phyloP scores from a whole-genome alignment of 2,797 vertebrate species.

The Neopelma chrysocephalum region DNA sequence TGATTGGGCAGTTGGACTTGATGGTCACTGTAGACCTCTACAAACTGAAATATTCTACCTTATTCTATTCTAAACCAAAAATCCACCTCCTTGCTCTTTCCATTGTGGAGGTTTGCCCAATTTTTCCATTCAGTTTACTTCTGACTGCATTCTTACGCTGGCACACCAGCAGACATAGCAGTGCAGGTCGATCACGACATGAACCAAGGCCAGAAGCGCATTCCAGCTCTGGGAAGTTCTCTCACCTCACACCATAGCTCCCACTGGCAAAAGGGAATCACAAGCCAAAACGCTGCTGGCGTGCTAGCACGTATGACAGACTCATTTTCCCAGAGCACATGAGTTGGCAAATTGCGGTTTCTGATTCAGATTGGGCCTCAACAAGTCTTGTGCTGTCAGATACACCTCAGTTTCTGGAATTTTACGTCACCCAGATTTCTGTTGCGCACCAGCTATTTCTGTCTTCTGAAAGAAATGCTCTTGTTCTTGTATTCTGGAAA shows the following conservation, averaged over 20 bases:
- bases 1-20: not conserved
- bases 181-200: rapidly evolving
- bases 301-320: rapidly evolving
- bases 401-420: not conserved
- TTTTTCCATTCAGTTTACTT: not conserved
- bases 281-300: not conserved
- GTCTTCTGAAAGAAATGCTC: not conserved
- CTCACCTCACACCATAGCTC: not conserved
- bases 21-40: not conserved
- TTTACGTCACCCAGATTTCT: not conserved
- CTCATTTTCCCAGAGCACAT: not conserved
- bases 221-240: not conserved
- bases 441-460: not conserved
- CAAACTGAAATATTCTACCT: not conserved
- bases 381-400: not conserved
- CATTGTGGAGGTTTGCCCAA: not conserved
- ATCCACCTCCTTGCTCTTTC: not conserved
- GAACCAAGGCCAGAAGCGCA: not conserved
- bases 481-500: not conserved
- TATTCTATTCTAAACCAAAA: not conserved
- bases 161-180: rapidly evolving
- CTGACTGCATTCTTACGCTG: not conserved
- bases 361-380: not conserved
- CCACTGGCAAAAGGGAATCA: not conserved
- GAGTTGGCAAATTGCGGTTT: not conserved